Base-by-base conservation (phyloP, 1,140 invertebrate species). In the Venturia canescens region DNA sequence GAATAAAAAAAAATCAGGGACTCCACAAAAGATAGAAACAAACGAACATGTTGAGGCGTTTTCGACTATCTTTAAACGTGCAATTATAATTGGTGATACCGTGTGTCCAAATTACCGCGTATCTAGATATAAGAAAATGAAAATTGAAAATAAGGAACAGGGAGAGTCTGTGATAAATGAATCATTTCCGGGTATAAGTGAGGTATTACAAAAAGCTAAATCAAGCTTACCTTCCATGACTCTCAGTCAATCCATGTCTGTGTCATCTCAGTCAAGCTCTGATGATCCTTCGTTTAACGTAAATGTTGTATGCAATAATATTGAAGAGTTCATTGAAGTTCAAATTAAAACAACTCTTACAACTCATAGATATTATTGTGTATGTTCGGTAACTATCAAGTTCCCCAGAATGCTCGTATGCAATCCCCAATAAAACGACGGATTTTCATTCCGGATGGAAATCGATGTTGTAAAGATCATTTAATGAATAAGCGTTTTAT, bases 401-500 rank as follows among this genome's bases (percentile, higher is more conserved):
- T 84, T 80, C 71, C 82, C 3, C 44, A 71, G 67, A 76, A 84
- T 66, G 66, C 67, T 29, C 80, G 80, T 31, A 48, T 69, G 38
- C 34, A 80, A 44, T 53, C 77, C 34, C 80, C 80, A 70, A 71
- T 74, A 16, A 79, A 77, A 79, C 66, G 48, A 57, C 57, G 72
- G 44, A 38, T 83, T 66, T 83, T 80, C 70, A 84, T 85, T 50
- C 81, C 80, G 67, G 60, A 80, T 67, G 70, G 78, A 50, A 86
- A 86, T 80, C 63, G 80, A 44, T 86, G 83, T 66, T 86, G 84
- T 50, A n/a, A 29, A 9, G 78, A n/a, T 38, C 83, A 86, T 84
- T 72, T 82, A 16, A 84, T 84, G 67, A 80, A 80, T 60, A 79
- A 84, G 21, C 63, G 26, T 83, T 86, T 27, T 86, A 83, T 78